These are phyloP conservation scores for Linnaemya vulpina DNA, from an alignment of 2,888 invertebrate species.

Conservation along the genomic window DNA sequence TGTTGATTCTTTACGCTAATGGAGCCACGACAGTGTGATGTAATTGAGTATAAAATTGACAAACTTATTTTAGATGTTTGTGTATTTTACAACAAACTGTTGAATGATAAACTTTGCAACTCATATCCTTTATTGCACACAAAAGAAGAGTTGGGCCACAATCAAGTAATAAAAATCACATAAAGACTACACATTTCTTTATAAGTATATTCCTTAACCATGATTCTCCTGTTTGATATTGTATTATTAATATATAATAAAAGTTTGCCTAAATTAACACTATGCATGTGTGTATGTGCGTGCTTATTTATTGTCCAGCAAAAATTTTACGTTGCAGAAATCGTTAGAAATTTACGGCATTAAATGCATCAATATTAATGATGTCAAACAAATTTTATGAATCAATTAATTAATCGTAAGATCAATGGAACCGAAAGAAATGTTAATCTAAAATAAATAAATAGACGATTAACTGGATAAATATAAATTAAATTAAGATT, in stretches of 20 bases:
- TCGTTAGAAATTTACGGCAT: no score
- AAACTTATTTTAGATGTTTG: neutral
- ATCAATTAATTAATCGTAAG: no score
- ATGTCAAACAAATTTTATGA: no score
- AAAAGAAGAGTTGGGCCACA: neutral
- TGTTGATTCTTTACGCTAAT: neutral
- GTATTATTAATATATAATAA: constrained; percentile 27
- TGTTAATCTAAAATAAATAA: no score
- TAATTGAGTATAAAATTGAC: neutral
- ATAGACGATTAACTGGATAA: no score
- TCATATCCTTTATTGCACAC: neutral
- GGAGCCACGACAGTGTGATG: neutral
- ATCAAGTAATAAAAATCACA: constrained; percentile 24
- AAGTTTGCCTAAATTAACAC: constrained; percentile 18
- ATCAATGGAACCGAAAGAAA: no score
- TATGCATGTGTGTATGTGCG: neutral
- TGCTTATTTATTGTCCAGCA: constrained; percentile 17
- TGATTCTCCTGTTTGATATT: constrained; percentile 31
- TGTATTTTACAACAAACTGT: constrained; percentile 27
- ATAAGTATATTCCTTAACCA: constrained; percentile 15
- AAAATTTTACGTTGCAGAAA: neutral
- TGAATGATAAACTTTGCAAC: constrained; percentile 1
- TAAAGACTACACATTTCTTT: constrained; percentile 12
- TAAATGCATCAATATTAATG: no score
- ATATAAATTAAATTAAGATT: no score